Evolutionary conservation across 2,797 vertebrate species (phyloP).

Genomic region (Pangasius macronema): DNA sequence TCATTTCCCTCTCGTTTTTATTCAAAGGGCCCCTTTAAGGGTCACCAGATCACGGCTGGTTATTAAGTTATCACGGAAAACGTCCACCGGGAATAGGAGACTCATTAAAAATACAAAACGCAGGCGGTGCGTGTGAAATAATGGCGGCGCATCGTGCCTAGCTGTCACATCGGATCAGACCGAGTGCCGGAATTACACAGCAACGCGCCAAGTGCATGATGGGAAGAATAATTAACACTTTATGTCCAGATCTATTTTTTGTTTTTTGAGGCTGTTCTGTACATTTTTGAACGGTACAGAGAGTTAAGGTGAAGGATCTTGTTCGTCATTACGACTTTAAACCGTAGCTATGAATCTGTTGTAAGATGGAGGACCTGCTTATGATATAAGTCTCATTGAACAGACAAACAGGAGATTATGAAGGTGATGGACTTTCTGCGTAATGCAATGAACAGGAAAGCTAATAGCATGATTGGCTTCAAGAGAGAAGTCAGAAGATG

Average conservation of each 20-base stretch:
- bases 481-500: not conserved
- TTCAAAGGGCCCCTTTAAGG: slow-evolving; percentile 36
- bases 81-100: slow-evolving; percentile 33
- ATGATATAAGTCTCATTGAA: not conserved
- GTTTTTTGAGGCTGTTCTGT: not conserved
- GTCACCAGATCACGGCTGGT: slow-evolving; percentile 39
- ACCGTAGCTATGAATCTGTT: not conserved
- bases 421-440: not conserved
- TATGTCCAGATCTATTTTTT: not conserved
- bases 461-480: not conserved
- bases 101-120: slow-evolving; percentile 47
- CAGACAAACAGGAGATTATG: no score
- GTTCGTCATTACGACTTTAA: not conserved
- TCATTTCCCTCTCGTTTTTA: slow-evolving; percentile 38
- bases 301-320: not conserved
- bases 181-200: not conserved
- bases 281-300: not conserved
- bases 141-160: not conserved
- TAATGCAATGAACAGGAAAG: not conserved
- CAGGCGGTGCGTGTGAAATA: slow-evolving; percentile 1
- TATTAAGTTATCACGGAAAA: slow-evolving; percentile 47
- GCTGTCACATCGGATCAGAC: slow-evolving; percentile 12
- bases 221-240: not conserved
- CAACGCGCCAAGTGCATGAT: not conserved
- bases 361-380: not conserved